Evolutionary conservation across 2,797 vertebrate genomes (phyloP).

Genomic region (Sebastes vulpes): DNA sequence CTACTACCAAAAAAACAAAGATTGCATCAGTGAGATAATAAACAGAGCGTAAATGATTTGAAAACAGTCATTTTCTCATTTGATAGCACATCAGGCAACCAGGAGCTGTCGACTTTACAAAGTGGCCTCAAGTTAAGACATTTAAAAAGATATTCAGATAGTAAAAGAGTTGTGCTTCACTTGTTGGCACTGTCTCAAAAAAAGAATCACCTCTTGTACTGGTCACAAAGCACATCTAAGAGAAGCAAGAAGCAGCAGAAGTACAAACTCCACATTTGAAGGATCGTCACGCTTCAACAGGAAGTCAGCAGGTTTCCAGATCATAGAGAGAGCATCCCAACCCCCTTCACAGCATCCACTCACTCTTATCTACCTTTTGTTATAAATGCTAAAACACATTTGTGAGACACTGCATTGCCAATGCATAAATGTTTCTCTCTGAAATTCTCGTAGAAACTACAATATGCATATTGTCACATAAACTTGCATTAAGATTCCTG

Average conservation of each 20-base stretch:
- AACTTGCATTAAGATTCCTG: conserved; percentile 16
- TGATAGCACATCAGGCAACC: conserved; percentile 41
- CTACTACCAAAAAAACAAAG: conserved; percentile 54
- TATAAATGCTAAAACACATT: conserved; percentile 86
- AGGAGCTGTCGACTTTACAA: conserved; percentile 52
- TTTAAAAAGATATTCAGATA: conserved; percentile 48
- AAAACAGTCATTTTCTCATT: conserved; percentile 58
- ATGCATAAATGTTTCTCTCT: conserved; percentile 19
- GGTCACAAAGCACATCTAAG: conserved; percentile 59
- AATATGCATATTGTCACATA: conserved; percentile 21
- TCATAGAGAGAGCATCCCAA: conserved; percentile 24
- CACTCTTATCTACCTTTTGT: neutral
- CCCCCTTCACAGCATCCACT: conserved; percentile 62
- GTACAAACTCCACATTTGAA: conserved; percentile 60
- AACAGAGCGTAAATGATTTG: conserved; percentile 50
- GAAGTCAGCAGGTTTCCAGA: conserved; percentile 9
- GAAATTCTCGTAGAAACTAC: conserved; percentile 6
- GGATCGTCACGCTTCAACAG: conserved; percentile 63
- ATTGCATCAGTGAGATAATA: conserved; percentile 70
- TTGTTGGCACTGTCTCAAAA: conserved; percentile 72
- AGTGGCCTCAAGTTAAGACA: conserved; percentile 55
- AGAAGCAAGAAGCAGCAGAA: conserved; percentile 63
- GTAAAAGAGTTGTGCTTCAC: conserved; percentile 63
- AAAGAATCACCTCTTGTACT: conserved; percentile 39
- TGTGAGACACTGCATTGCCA: conserved; percentile 56